phyloP scores from a whole-genome alignment of 2,888 invertebrate species.

The Eumacrocentrus americanus region DNA sequence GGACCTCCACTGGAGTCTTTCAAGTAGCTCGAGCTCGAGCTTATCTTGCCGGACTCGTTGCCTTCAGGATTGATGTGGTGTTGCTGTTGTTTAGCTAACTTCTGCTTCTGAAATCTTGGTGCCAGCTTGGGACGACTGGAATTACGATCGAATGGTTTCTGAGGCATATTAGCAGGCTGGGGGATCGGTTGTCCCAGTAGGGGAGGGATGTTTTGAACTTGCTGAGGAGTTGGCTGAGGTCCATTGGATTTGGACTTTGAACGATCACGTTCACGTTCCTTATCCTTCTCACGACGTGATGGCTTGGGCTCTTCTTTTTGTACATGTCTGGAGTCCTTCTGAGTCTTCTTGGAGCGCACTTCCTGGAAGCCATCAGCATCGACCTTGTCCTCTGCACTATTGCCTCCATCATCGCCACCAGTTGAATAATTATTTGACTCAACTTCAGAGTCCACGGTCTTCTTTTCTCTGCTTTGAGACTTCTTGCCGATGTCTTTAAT shows the following conservation, averaged over 20 bases:
- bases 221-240: conserved; percentile 45
- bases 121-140: conserved; percentile 69
- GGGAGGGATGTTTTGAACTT: conserved; percentile 63
- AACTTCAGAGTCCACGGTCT: conserved; percentile 63
- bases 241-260: conserved; percentile 56
- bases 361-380: conserved; percentile 82
- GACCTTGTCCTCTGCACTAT: conserved; percentile 53
- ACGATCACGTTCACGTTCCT: conserved; percentile 53
- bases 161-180: conserved; percentile 61
- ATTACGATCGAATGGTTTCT: conserved; percentile 53
- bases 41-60: conserved; percentile 49
- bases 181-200: conserved; percentile 64
- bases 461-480: conserved; percentile 55
- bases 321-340: conserved; percentile 66
- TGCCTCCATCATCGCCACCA: conserved; percentile 58
- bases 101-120: conserved; percentile 79
- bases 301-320: conserved; percentile 54
- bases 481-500: conserved; percentile 61
- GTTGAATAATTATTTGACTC: conserved; percentile 64
- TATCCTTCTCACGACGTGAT: conserved; percentile 50
- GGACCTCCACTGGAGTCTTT: conserved; percentile 58
- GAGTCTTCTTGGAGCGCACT: conserved; percentile 80
- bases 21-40: conserved; percentile 40
- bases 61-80: conserved; percentile 62
- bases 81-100: conserved; percentile 64